Base-by-base conservation (phyloP, 1,140 invertebrate genomes). In the Monochamus saltuarius region DNA sequence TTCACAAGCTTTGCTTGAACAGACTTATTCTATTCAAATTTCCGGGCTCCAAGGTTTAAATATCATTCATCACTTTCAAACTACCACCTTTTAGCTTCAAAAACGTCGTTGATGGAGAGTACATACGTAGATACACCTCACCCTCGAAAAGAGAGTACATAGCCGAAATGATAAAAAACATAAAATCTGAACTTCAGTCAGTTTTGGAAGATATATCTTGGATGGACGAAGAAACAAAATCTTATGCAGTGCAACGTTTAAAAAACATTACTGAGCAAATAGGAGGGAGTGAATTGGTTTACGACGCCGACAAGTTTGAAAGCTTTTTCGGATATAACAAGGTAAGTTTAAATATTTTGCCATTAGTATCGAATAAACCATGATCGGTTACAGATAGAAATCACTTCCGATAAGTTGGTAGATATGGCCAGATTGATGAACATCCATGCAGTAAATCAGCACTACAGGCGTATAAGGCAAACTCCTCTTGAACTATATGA, bases 201-300 rank as follows among this genome's bases (percentile, higher is more conserved):
- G 36, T 37, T 17, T 16, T 71, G 4, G 58, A 56, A 53, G 10
- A 43, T 16, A 65, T 42, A 36, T 49, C 59, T n/a, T 69, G 65
- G 65, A 61, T 71, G 29, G 65, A 71, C 17, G 37, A 58, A 7
- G 38, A 43, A 14, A 56, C 55, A 7, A 68, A 46, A 47, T 51
- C 40, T 9, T 34, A 38, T 8, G 49, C 55, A n/a, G 0, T 56
- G 8, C 29, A 67, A 17, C 50, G 46, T 11, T 46, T 65, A 19
- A 22, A 56, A 45, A 57, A 52, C 9, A 59, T 69, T 8, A 45
- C 49, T 6, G 39, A 14, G 40, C 38, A 50, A 10, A 62, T 69
- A 17, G 67, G 67, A 10, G 60, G 65, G 55, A 53, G 37, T 19
- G 53, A 65, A 29, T 4, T 39, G 13, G 53, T 55, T 9, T 53